Conservation (phyloP, 2,113 vertebrate genomes). For the Indicator indicator region DNA sequence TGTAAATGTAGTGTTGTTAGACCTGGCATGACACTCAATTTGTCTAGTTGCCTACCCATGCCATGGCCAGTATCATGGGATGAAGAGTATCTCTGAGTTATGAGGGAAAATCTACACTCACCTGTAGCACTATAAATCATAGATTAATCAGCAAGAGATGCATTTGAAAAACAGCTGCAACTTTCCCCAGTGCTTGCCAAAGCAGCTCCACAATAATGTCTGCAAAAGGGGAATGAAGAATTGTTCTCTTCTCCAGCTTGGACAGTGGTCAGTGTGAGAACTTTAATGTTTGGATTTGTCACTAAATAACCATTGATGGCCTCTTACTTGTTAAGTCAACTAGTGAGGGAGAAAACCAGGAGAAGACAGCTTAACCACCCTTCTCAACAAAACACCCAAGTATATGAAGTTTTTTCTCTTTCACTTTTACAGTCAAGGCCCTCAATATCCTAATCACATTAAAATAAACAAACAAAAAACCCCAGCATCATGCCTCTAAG, state of each 20-base stretch:
- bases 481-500: neutral
- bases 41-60: accelerated
- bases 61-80: neutral
- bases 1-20: neutral
- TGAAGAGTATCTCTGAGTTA: neutral
- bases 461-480: neutral
- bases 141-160: neutral
- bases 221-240: neutral
- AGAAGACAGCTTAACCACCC: neutral
- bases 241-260: neutral
- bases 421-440: neutral
- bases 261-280: neutral
- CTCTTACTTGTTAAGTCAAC: neutral
- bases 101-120: neutral
- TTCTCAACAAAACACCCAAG: neutral
- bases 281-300: neutral
- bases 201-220: neutral
- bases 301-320: neutral
- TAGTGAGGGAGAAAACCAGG: neutral
- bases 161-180: neutral
- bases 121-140: neutral
- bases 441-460: neutral
- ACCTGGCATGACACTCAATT: neutral
- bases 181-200: neutral
- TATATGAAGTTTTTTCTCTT: neutral